A percentile compares a stretch with the other conserved stretches of the same genome.
phyloP scores from a whole-genome alignment of 1,140 invertebrate genomes.

The Eriocheir sinensis region DNA sequence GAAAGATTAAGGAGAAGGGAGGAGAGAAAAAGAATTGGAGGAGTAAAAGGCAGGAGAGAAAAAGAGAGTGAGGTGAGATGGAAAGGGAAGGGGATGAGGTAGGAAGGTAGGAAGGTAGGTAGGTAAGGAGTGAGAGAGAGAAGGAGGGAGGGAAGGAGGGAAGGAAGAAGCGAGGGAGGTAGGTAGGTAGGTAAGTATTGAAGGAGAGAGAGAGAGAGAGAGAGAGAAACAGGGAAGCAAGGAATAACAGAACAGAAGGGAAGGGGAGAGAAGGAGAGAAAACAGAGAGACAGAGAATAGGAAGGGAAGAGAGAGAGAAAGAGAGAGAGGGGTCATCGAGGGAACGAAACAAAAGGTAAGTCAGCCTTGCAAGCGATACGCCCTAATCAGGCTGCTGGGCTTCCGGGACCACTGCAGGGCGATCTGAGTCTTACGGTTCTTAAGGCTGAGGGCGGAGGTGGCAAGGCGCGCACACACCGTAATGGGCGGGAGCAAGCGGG shows the following conservation, averaged over 20 bases:
- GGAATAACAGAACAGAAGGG: background rate
- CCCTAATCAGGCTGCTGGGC: background rate
- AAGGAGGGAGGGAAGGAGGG: too few relatives aligned
- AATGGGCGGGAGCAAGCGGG: background rate
- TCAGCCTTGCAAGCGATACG: conserved; percentile 1
- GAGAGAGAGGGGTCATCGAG: background rate
- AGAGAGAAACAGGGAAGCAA: background rate
- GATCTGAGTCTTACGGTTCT: background rate
- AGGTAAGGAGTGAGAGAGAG: too few relatives aligned
- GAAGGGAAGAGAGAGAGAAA: background rate
- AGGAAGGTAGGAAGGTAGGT: too few relatives aligned
- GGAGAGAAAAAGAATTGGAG: too few relatives aligned
- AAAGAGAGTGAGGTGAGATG: too few relatives aligned
- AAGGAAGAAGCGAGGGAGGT: too few relatives aligned
- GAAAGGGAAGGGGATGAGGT: too few relatives aligned
- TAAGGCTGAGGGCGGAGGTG: background rate
- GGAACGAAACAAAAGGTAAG: background rate
- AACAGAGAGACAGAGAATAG: background rate
- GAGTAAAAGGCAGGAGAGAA: too few relatives aligned
- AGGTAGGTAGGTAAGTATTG: too few relatives aligned
- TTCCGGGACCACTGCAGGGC: background rate
- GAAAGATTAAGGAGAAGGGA: too few relatives aligned
- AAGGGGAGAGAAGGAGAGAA: background rate
- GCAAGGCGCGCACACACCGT: background rate
- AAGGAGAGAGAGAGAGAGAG: too few relatives aligned